phyloP scores from a whole-genome alignment of 2,888 invertebrate species.

The Ptychoptera contaminata region DNA sequence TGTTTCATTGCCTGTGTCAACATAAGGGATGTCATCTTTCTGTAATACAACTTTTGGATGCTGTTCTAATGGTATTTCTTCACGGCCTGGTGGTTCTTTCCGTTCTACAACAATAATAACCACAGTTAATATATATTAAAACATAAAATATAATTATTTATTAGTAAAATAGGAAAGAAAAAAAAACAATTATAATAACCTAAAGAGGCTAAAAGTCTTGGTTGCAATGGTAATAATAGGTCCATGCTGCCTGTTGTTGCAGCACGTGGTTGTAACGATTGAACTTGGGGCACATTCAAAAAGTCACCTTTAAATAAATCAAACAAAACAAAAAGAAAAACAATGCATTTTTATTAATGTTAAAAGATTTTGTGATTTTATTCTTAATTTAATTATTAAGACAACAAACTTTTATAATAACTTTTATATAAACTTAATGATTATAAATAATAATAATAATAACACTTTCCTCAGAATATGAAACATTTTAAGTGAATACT shows the following conservation, averaged over 20 bases:
- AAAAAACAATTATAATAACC: conserved; percentile 19
- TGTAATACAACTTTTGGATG: conserved; percentile 12
- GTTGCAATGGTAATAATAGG: conserved; percentile 55
- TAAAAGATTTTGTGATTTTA: too few species aligned
- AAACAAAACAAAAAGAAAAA: too few species aligned
- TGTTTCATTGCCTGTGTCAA: conserved; percentile 9
- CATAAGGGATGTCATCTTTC: conserved; percentile 8
- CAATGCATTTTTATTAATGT: too few species aligned
- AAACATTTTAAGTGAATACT: too few species aligned
- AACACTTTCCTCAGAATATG: too few species aligned
- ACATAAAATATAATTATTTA: neutral
- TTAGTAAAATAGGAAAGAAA: neutral
- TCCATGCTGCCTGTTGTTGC: conserved; percentile 50
- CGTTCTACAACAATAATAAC: conserved; percentile 6
- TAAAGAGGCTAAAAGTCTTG: conserved; percentile 38
- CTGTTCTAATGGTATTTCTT: conserved; percentile 9
- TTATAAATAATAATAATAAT: too few species aligned
- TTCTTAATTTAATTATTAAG: too few species aligned
- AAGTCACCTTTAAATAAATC: conserved; percentile 34
- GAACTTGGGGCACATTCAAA: conserved; percentile 31
- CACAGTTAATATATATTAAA: neutral
- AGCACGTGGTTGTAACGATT: conserved; percentile 51
- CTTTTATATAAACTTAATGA: too few species aligned
- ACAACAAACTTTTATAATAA: too few species aligned
- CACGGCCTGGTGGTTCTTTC: conserved; percentile 8